Evolutionary conservation across 1,140 invertebrate species (phyloP).

Genomic region (Diploscapter pachys): DNA sequence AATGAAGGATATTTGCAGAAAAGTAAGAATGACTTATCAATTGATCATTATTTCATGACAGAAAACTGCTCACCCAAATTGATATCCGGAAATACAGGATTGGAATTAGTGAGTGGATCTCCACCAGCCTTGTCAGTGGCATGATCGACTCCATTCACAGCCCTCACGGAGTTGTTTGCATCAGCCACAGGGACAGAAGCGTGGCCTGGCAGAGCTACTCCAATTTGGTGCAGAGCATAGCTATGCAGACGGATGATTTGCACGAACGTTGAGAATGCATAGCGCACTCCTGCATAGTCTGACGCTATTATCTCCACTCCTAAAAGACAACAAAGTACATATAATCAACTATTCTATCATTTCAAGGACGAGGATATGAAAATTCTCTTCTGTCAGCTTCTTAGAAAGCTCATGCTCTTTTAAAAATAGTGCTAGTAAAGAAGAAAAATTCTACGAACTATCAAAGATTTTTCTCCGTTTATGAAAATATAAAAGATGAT

Average conservation of each 20-base stretch:
- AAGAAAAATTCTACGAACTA: no score
- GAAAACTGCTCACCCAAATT: neutral
- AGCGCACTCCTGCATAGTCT: conserved; percentile 41
- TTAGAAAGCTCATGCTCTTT: no score
- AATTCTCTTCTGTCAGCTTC: no score
- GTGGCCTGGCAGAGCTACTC: no score
- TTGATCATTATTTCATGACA: neutral
- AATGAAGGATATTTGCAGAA: neutral
- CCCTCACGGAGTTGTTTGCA: neutral
- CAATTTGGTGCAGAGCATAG: conserved; percentile 5
- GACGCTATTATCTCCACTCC: conserved; percentile 33
- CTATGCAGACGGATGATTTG: conserved; percentile 43
- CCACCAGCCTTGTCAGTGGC: conserved; percentile 14
- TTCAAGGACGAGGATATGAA: no score
- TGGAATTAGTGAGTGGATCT: neutral
- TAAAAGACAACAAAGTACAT: no score
- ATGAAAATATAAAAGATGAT: no score
- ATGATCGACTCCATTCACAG: neutral
- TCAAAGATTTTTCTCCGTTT: no score
- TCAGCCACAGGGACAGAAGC: neutral
- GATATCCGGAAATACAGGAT: conserved; percentile 1
- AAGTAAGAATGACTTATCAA: neutral
- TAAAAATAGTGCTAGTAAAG: no score
- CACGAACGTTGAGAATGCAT: conserved; percentile 42
- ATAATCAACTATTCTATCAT: no score